Conservation (phyloP, 2,797 vertebrate species). For the Microctenopoma lineatum region DNA sequence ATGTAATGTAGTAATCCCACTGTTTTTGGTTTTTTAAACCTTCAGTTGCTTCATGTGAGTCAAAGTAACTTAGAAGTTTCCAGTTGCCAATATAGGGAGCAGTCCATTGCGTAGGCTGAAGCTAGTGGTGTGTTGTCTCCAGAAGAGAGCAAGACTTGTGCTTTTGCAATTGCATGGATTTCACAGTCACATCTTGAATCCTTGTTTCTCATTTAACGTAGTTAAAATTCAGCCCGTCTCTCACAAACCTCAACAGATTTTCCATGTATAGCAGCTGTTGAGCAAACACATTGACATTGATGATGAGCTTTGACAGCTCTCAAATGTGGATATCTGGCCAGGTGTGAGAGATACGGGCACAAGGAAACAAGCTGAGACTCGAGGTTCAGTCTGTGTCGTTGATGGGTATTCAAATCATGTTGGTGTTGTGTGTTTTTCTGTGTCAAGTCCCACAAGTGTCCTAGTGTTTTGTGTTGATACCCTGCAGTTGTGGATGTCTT, state of each 20-base stretch:
- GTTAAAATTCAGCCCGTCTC: slow-evolving; percentile 31
- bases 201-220: slow-evolving; percentile 32
- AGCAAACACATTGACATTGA: not conserved
- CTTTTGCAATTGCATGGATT: slow-evolving; percentile 56
- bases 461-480: slow-evolving; percentile 49
- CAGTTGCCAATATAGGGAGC: slow-evolving; percentile 22
- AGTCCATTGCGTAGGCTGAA: slow-evolving; percentile 35
- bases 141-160: slow-evolving; percentile 34
- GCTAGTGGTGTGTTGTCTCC: slow-evolving; percentile 31
- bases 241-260: slow-evolving; percentile 21
- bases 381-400: slow-evolving; percentile 40
- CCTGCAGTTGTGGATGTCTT: slow-evolving; percentile 40
- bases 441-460: not conserved
- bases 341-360: slow-evolving; percentile 27
- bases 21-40: slow-evolving; percentile 34
- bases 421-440: slow-evolving; percentile 51
- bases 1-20: slow-evolving; percentile 24
- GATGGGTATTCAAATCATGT: slow-evolving; percentile 39
- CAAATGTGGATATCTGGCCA: slow-evolving; percentile 20
- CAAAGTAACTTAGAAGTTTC: slow-evolving; percentile 61
- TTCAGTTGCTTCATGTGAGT: slow-evolving; percentile 61
- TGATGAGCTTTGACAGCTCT: not conserved
- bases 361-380: slow-evolving; percentile 63
- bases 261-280: not conserved
- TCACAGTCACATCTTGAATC: slow-evolving; percentile 53